Conservation (phyloP, 2,888 invertebrate species). For the Phoronis australis region DNA sequence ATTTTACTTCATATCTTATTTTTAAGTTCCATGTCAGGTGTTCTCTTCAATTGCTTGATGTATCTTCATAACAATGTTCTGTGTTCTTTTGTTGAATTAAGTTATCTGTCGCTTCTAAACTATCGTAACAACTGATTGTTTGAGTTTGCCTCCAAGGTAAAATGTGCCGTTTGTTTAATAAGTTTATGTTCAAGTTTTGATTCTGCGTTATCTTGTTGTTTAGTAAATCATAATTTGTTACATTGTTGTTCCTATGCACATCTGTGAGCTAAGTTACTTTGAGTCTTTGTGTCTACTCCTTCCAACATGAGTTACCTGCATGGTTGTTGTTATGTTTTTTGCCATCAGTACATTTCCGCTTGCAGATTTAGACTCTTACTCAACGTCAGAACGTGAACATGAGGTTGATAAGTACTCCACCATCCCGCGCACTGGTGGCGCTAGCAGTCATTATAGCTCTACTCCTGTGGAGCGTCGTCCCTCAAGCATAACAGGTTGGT, state of each 20-base stretch:
- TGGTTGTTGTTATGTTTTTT: slow-evolving; percentile 13
- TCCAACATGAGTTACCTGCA: slow-evolving; percentile 2
- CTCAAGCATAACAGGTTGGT: slow-evolving; percentile 39
- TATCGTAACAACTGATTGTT: too few relatives aligned
- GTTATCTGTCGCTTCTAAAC: too few relatives aligned
- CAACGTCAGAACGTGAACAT: slow-evolving; percentile 17
- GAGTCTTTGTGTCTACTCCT: slow-evolving; percentile 1
- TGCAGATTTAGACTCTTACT: slow-evolving; percentile 31
- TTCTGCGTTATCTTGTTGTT: too few relatives aligned
- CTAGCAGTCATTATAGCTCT: slow-evolving; percentile 26
- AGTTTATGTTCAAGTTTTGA: too few relatives aligned
- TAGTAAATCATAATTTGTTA: not conserved
- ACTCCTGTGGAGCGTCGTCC: slow-evolving; percentile 33
- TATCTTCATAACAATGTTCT: too few relatives aligned
- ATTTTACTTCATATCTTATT: too few relatives aligned
- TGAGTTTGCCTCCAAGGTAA: too few relatives aligned
- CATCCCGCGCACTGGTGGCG: slow-evolving; percentile 36
- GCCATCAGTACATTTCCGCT: too few relatives aligned
- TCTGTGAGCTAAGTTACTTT: not conserved
- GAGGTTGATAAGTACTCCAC: slow-evolving; percentile 42
- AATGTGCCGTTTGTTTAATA: too few relatives aligned
- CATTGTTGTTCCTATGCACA: not conserved
- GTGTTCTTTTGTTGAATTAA: too few relatives aligned
- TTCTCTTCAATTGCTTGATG: too few relatives aligned
- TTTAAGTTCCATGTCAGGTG: too few relatives aligned